Conservation (phyloP, 2,797 vertebrate genomes). For the Aphelocoma californica region DNA sequence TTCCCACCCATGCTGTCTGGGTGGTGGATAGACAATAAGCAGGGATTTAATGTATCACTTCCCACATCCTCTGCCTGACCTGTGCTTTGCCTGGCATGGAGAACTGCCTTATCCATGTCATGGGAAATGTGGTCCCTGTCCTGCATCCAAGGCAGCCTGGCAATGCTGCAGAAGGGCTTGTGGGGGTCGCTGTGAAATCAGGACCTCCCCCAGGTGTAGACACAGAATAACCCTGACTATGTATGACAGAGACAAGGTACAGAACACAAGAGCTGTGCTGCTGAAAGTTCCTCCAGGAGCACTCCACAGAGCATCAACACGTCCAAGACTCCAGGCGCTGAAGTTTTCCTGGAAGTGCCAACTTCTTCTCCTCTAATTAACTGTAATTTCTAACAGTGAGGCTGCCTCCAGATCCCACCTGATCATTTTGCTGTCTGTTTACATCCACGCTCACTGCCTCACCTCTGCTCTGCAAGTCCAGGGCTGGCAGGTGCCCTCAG, state of each 20-base stretch:
- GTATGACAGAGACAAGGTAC: neutral
- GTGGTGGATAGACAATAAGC: neutral
- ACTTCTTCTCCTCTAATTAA: neutral
- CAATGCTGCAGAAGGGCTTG: neutral
- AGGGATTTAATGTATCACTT: neutral
- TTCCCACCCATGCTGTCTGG: neutral
- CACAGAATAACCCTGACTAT: neutral
- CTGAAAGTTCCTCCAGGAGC: neutral
- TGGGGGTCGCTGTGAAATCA: neutral
- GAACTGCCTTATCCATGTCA: neutral
- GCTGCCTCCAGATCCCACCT: neutral
- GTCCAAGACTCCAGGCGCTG: fast-evolving
- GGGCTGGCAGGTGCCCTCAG: neutral
- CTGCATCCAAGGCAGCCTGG: neutral
- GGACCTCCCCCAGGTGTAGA: neutral
- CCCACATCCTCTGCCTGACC: neutral
- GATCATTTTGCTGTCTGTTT: neutral
- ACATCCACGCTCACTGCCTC: neutral
- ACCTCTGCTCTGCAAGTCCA: neutral
- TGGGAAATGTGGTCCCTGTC: neutral
- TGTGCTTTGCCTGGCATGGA: fast-evolving
- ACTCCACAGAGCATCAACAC: fast-evolving
- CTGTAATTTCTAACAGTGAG: neutral
- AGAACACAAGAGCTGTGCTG: neutral
- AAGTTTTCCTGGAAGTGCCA: neutral